phyloP scores from a whole-genome alignment of 1,140 invertebrate species.

The Pygmarrhopalites habei region DNA sequence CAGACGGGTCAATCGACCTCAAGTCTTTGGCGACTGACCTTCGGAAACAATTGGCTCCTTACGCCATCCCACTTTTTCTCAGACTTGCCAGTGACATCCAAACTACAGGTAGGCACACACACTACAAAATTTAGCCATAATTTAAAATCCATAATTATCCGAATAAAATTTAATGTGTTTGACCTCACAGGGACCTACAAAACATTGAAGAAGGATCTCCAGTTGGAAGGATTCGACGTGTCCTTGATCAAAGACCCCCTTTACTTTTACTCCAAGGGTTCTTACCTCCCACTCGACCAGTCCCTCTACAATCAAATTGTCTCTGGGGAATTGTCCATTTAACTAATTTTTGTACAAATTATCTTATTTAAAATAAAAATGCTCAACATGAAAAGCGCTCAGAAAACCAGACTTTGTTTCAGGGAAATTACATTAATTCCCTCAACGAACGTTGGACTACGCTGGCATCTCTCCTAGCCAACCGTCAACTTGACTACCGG shows the following conservation, averaged over 20 bases:
- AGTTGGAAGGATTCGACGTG: slow-evolving; percentile 82
- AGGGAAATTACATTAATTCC: no score
- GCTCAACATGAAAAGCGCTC: no score
- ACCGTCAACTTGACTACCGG: no score
- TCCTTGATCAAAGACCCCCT: slow-evolving; percentile 65
- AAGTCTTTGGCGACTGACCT: slow-evolving; percentile 55
- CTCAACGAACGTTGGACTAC: no score
- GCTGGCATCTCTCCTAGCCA: no score
- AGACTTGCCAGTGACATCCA: slow-evolving; percentile 45
- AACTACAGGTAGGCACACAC: slow-evolving; percentile 32
- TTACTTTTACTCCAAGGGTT: slow-evolving; percentile 58
- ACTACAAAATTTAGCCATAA: neutral
- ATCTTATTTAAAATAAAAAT: no score
- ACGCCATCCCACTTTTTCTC: slow-evolving; percentile 83
- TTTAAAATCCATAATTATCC: neutral
- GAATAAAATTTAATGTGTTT: neutral
- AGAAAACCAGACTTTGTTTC: no score
- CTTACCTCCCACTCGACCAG: slow-evolving; percentile 56
- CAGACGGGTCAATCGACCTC: slow-evolving; percentile 60
- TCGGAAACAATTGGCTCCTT: slow-evolving; percentile 65
- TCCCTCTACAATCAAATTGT: slow-evolving; percentile 51
- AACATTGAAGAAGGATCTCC: slow-evolving; percentile 80
- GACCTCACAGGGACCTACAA: slow-evolving; percentile 72
- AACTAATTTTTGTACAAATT: no score
- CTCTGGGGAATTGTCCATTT: neutral